These are phyloP conservation scores for Morelia viridis DNA, from an alignment of 2,797 vertebrate species.

Conservation along the genomic window DNA sequence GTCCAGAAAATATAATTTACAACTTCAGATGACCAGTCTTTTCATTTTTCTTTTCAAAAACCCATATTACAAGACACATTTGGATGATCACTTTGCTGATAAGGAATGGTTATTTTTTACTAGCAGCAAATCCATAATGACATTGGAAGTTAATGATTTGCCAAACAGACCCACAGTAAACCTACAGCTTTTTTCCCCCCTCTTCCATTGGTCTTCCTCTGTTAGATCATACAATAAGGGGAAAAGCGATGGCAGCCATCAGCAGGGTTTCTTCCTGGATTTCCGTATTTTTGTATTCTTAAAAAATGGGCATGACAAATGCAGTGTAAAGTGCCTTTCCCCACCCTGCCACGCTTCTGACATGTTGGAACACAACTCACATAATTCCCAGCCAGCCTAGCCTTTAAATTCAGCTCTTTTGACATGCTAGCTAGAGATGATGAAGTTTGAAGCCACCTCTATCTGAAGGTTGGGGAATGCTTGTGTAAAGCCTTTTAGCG, in stretches of 20 bases:
- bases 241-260: not conserved
- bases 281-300: not conserved
- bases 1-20: not conserved
- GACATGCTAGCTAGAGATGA: not conserved
- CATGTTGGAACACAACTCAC: not conserved
- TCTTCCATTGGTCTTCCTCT: not conserved
- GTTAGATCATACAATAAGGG: not conserved
- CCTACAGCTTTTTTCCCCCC: too few relatives aligned
- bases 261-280: not conserved
- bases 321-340: not conserved
- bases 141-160: not conserved
- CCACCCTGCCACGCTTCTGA: not conserved
- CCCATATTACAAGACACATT: too few relatives aligned
- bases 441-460: not conserved
- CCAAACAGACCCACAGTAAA: not conserved
- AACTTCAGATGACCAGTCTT: not conserved
- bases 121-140: not conserved
- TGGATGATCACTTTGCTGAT: not conserved
- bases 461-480: not conserved
- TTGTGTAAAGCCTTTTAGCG: not conserved
- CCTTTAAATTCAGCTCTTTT: not conserved
- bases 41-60: not conserved
- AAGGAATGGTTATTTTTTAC: not conserved
- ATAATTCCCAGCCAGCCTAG: not conserved
- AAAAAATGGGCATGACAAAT: not conserved